phyloP scores from a whole-genome alignment of 2,113 vertebrate genomes.

The Rhabdornis inornatus region DNA sequence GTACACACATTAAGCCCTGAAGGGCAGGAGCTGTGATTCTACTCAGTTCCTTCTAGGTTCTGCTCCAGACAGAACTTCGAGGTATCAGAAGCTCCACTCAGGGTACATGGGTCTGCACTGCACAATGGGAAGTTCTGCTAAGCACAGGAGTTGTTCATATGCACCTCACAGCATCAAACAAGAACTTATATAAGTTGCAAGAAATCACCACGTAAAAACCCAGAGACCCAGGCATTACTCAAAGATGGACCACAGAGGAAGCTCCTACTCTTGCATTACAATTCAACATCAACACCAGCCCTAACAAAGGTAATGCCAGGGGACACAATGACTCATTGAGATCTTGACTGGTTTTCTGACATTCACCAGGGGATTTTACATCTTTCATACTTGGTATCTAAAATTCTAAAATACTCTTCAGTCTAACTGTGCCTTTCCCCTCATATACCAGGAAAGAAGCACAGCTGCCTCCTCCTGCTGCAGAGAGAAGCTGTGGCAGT shows the following conservation, averaged over 20 bases:
- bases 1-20: not conserved
- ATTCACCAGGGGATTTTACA: not conserved
- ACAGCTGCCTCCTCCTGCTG: not conserved
- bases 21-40: not conserved
- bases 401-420: not conserved
- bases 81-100: accelerated
- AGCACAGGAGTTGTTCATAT: not conserved
- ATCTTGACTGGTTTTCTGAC: not conserved
- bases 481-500: not conserved
- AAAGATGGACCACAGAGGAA: not conserved
- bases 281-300: not conserved
- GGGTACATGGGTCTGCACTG: not conserved
- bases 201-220: not conserved
- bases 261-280: not conserved
- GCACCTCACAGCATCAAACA: not conserved
- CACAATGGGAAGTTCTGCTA: not conserved
- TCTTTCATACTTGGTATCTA: not conserved
- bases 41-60: not conserved
- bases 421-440: not conserved
- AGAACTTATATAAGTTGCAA: not conserved
- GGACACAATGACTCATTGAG: not conserved
- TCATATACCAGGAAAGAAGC: not conserved
- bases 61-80: not conserved
- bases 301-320: not conserved
- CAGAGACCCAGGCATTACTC: not conserved